Evolutionary conservation across 2,888 invertebrate species (phyloP).

Genomic region (Drosophila lacicola): DNA sequence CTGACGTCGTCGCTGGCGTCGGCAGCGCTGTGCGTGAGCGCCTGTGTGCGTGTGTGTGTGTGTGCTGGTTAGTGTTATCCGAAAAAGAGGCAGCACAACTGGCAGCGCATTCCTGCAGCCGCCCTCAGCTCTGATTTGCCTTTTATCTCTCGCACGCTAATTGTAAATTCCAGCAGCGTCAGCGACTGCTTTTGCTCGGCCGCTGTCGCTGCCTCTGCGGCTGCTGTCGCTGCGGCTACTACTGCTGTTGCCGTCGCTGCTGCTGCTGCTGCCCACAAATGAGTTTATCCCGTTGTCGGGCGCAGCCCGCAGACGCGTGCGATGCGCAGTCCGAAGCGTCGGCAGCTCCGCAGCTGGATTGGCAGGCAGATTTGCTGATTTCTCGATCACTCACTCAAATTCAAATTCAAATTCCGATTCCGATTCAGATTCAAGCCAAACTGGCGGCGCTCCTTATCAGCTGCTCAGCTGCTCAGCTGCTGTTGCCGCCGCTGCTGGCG

Average conservation of each 20-base stretch:
- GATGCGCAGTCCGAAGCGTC: constrained; percentile 29
- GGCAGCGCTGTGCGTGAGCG: neutral
- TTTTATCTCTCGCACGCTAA: constrained; percentile 54
- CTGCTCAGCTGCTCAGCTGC: constrained; percentile 24
- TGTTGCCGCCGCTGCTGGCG: constrained; percentile 8
- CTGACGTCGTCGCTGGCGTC: constrained; percentile 11
- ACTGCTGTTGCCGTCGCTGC: constrained; percentile 7
- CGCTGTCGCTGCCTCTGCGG: neutral
- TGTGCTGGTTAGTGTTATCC: constrained; percentile 17
- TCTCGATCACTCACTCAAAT: constrained; percentile 48
- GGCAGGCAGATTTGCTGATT: constrained; percentile 25
- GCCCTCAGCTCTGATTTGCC: constrained; percentile 50
- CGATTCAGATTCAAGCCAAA: constrained; percentile 12
- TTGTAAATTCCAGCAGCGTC: constrained; percentile 63
- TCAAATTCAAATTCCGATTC: constrained; percentile 5
- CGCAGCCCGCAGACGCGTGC: constrained; percentile 36
- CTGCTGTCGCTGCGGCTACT: neutral
- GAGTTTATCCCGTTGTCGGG: constrained; percentile 47
- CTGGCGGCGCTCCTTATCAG: constrained; percentile 36
- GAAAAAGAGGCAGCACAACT: constrained; percentile 37
- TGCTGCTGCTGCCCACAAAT: constrained; percentile 22
- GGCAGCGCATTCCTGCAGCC: constrained; percentile 51
- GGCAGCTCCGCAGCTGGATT: constrained; percentile 41
- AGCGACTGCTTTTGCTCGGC: constrained; percentile 9
- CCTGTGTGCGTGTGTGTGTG: neutral